A percentile compares a stretch with the other conserved stretches of the same genome.
Conservation (phyloP, 2,113 vertebrate species). For the Syngnathoides biaculeatus region DNA sequence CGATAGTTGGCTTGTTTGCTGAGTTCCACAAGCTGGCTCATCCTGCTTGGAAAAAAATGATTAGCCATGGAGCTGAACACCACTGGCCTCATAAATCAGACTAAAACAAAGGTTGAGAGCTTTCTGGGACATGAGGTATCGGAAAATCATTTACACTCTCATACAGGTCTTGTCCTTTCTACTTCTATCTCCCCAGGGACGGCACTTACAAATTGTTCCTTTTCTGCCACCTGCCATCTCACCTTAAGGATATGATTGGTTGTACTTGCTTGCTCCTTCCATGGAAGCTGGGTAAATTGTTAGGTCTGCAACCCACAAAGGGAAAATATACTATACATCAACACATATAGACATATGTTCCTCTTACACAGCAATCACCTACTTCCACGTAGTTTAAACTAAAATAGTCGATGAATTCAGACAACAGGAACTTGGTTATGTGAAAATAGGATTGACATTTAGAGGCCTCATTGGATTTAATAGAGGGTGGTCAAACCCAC, state of each 20-base stretch:
- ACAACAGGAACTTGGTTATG: too few species aligned
- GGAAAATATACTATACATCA: too few species aligned
- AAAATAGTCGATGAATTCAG: too few species aligned
- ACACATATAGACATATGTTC: too few species aligned
- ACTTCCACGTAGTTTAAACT: too few species aligned
- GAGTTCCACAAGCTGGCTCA: constrained; percentile 38
- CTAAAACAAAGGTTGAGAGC: constrained; percentile 64
- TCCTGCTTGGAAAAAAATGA: constrained; percentile 75
- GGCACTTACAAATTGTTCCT: constrained; percentile 9
- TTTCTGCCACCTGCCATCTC: constrained; percentile 8
- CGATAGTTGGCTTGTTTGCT: neutral
- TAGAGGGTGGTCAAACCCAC: too few species aligned
- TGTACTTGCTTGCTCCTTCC: too few species aligned
- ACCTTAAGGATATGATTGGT: constrained; percentile 1
- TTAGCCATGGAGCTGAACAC: constrained; percentile 64
- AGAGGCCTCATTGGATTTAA: too few species aligned
- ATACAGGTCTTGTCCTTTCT: constrained; percentile 11
- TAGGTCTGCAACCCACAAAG: neutral
- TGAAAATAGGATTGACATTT: too few species aligned
- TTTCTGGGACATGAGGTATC: constrained; percentile 65
- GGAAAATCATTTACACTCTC: constrained; percentile 40
- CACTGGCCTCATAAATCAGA: constrained; percentile 67
- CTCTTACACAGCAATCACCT: too few species aligned
- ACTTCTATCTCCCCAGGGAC: constrained; percentile 10
- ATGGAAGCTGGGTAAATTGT: constrained; percentile 19